These are phyloP conservation scores for Cheilosia scutellata DNA, from an alignment of 2,888 invertebrate species.

Conservation along the genomic window DNA sequence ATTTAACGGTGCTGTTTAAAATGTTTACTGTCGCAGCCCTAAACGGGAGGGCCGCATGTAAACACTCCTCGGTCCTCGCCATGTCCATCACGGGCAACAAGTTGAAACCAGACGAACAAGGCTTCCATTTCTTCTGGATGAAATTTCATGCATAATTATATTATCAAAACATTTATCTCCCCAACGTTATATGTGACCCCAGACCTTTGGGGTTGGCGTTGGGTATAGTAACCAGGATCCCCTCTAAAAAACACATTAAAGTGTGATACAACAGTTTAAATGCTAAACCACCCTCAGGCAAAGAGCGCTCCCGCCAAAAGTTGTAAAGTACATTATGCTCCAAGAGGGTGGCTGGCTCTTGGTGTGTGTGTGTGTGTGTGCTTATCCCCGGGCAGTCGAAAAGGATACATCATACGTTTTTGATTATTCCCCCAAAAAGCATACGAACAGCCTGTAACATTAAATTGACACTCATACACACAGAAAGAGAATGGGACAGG, in stretches of 20 bases:
- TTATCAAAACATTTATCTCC: slow-evolving; percentile 75
- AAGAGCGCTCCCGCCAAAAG: slow-evolving; percentile 52
- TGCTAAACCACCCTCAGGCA: slow-evolving; percentile 69
- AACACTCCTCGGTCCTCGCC: slow-evolving; percentile 23
- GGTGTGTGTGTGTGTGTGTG: slow-evolving; percentile 28
- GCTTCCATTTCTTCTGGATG: slow-evolving; percentile 7
- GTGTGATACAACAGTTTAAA: slow-evolving; percentile 76
- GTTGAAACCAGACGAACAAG: slow-evolving; percentile 54
- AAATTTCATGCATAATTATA: slow-evolving; percentile 75
- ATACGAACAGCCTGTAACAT: slow-evolving; percentile 28
- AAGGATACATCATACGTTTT: slow-evolving; percentile 72
- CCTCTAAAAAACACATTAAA: slow-evolving; percentile 71
- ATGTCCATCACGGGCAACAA: slow-evolving; percentile 63
- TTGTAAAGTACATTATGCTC: slow-evolving; percentile 64
- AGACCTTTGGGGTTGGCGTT: slow-evolving; percentile 52
- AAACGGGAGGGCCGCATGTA: slow-evolving; percentile 24
- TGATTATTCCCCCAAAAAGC: slow-evolving; percentile 32
- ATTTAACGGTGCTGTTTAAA: slow-evolving; percentile 62
- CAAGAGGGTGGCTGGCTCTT: slow-evolving; percentile 28
- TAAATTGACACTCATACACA: slow-evolving; percentile 45
- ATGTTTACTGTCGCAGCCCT: slow-evolving; percentile 47
- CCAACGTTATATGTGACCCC: slow-evolving; percentile 69
- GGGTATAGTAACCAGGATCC: slow-evolving; percentile 48
- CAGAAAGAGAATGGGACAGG: slow-evolving; percentile 9
- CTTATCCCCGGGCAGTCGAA: slow-evolving; percentile 71